phyloP scores from a whole-genome alignment of 2,113 vertebrate genomes.

The Nothocercus nigrocapillus region DNA sequence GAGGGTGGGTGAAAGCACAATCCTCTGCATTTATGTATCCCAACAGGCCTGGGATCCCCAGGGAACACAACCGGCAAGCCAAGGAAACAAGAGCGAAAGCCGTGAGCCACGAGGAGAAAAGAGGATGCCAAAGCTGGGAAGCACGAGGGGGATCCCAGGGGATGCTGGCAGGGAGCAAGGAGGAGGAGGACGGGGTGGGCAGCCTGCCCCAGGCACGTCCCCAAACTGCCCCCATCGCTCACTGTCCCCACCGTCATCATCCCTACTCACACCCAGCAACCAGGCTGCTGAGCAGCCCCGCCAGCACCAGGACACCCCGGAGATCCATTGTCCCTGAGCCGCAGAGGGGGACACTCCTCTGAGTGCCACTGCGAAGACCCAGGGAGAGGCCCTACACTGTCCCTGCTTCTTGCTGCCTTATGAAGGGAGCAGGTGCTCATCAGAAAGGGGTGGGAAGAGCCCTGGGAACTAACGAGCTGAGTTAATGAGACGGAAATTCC shows the following conservation, averaged over 20 bases:
- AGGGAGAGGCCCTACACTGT: fast-evolving
- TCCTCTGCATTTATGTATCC: background rate
- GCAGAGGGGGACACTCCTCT: fast-evolving
- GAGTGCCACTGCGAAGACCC: background rate
- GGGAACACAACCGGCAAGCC: background rate
- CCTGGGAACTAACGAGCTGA: fast-evolving
- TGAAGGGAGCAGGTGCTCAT: background rate
- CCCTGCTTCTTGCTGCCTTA: background rate
- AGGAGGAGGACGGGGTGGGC: background rate
- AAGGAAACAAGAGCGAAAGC: background rate
- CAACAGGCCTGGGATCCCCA: background rate
- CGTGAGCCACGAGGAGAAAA: background rate
- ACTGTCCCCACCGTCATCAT: background rate
- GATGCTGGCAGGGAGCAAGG: no score
- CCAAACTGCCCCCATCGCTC: fast-evolving
- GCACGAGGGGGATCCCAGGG: background rate
- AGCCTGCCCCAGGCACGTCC: background rate
- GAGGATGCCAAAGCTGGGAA: background rate
- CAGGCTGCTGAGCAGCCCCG: background rate
- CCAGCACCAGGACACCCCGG: background rate
- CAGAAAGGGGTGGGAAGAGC: background rate
- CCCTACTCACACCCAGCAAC: background rate
- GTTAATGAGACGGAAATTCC: background rate
- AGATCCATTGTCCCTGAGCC: fast-evolving
- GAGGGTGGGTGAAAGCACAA: background rate